Percentiles rank a stretch among this genome's conserved stretches.
phyloP scores from a whole-genome alignment of 1,140 invertebrate genomes.

The Drosophila ironensis region DNA sequence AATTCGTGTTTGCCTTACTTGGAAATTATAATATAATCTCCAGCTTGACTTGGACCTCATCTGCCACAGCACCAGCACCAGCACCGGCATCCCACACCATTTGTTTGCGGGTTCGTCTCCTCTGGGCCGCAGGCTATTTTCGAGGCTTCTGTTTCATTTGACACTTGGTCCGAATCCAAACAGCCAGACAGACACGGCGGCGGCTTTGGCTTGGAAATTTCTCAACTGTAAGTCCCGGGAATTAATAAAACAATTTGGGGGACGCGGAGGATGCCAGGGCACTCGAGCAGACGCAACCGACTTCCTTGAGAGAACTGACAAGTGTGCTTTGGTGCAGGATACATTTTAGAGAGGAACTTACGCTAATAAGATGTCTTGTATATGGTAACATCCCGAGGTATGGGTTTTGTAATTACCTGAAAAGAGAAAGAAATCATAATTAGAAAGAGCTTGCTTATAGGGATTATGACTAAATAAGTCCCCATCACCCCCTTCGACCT shows the following conservation, averaged over 20 bases:
- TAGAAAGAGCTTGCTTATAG: too few species aligned
- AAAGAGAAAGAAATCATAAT: background rate
- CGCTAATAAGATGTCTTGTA: background rate
- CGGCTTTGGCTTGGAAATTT: slow-evolving; percentile 28
- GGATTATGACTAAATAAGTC: too few species aligned
- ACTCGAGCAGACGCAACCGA: slow-evolving; percentile 29
- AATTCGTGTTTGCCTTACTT: slow-evolving; percentile 70
- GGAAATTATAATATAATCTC: slow-evolving; percentile 77
- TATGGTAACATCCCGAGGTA: background rate
- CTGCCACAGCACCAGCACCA: too few species aligned
- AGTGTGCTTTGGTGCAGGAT: slow-evolving; percentile 15
- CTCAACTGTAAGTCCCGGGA: slow-evolving; percentile 32
- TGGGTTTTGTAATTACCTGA: slow-evolving; percentile 10
- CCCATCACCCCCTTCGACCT: slow-evolving; percentile 16
- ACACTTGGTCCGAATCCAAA: slow-evolving; percentile 29
- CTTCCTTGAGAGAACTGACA: slow-evolving; percentile 23
- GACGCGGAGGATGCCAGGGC: slow-evolving; percentile 4
- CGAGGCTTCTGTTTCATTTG: slow-evolving; percentile 35
- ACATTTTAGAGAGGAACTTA: background rate
- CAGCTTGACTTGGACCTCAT: slow-evolving; percentile 15
- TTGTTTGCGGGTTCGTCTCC: slow-evolving; percentile 9
- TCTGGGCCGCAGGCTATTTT: slow-evolving; percentile 13
- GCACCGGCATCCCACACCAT: background rate
- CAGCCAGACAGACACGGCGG: background rate
- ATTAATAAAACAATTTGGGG: slow-evolving; percentile 39